Conservation (phyloP, 2,797 vertebrate species). For the Pseudopleuronectes americanus region DNA sequence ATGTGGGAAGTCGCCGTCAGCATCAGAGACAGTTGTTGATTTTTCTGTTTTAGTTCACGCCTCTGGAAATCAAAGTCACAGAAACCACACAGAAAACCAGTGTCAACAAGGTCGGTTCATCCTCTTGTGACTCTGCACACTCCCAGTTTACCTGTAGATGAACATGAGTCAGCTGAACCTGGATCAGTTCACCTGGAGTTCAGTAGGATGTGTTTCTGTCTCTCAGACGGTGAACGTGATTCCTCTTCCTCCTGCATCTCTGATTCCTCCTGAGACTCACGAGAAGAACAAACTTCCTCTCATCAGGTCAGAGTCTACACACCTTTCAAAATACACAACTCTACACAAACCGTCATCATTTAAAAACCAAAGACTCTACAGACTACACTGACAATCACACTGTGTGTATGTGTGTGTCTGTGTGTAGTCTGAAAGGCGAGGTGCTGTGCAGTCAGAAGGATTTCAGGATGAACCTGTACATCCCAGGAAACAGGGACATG, state of each 20-base stretch:
- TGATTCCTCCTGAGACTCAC: conserved; percentile 84
- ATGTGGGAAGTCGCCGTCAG: not conserved
- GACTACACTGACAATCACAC: not conserved
- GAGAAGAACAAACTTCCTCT: conserved; percentile 89
- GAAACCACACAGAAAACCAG: not conserved
- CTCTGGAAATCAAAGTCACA: conserved; percentile 8
- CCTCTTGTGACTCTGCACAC: not conserved
- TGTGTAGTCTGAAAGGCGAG: conserved; percentile 86
- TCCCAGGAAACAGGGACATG: conserved; percentile 77
- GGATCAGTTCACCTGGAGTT: not conserved
- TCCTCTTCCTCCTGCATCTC: conserved; percentile 87
- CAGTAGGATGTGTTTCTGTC: too few relatives aligned
- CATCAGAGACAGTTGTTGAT: not conserved
- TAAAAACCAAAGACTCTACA: not conserved
- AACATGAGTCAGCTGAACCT: too few relatives aligned
- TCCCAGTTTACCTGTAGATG: not conserved
- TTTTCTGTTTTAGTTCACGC: conserved; percentile 55
- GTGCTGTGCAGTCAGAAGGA: conserved; percentile 90
- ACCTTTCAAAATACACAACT: not conserved
- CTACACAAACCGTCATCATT: not conserved
- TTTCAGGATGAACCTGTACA: conserved; percentile 89
- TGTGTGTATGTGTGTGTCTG: not conserved
- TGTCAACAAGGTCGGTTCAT: conserved; percentile 39
- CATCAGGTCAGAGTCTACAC: conserved; percentile 83
- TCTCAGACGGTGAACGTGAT: conserved; percentile 76